phyloP scores from a whole-genome alignment of 2,888 invertebrate species.

The Pogonocherus hispidulus region DNA sequence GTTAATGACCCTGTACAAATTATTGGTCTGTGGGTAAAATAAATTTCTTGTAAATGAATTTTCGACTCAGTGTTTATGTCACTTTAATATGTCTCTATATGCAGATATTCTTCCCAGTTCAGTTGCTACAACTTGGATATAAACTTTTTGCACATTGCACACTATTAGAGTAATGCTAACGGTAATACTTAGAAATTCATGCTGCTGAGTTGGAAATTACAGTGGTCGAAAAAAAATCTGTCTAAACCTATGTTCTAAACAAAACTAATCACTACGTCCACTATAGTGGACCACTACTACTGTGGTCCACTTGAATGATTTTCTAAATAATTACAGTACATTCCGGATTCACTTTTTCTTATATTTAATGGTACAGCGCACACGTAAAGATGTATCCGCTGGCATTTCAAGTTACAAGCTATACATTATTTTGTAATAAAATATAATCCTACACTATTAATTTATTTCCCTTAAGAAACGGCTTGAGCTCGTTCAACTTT shows the following conservation, averaged over 20 bases:
- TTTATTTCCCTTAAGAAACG: background rate
- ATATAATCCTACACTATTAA: background rate
- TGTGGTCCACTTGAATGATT: background rate
- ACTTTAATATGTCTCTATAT: too few species aligned
- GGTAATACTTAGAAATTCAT: too few species aligned
- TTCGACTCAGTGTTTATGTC: too few species aligned
- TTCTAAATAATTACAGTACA: background rate
- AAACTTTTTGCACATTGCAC: too few species aligned
- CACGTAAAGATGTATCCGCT: background rate
- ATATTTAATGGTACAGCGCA: background rate
- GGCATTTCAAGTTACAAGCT: background rate
- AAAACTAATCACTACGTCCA: background rate
- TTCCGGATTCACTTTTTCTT: background rate
- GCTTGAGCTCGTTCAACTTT: constrained; percentile 11
- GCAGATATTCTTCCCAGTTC: too few species aligned
- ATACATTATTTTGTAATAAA: background rate
- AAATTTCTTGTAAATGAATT: too few species aligned
- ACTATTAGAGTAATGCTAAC: too few species aligned
- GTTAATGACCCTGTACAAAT: too few species aligned
- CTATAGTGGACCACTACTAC: too few species aligned
- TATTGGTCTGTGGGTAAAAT: too few species aligned
- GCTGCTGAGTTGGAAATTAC: background rate
- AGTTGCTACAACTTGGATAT: too few species aligned
- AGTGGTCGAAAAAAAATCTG: background rate
- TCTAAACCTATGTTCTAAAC: background rate